These are phyloP conservation scores for Tetrax tetrax DNA, from an alignment of 2,113 vertebrate genomes.

Conservation along the genomic window DNA sequence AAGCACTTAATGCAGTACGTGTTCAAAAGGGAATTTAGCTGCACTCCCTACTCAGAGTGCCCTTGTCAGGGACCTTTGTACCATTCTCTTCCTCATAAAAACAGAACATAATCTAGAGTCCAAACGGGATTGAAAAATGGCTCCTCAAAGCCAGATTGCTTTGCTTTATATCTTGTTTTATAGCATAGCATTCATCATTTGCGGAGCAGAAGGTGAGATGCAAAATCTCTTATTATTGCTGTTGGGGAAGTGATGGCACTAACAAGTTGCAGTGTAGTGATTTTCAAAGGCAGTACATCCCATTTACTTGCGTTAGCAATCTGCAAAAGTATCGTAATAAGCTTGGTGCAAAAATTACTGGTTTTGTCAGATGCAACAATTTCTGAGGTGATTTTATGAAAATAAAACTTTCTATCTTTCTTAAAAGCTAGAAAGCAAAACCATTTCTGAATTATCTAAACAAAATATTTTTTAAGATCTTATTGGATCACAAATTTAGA, in stretches of 20 bases:
- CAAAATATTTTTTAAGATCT: neutral
- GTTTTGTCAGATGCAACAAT: neutral
- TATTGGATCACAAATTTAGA: neutral
- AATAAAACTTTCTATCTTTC: neutral
- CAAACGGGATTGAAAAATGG: neutral
- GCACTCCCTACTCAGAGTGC: neutral
- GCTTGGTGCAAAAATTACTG: neutral
- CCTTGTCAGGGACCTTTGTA: constrained; percentile 15
- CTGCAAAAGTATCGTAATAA: neutral
- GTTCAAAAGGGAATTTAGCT: neutral
- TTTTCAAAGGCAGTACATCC: neutral
- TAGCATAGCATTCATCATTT: neutral
- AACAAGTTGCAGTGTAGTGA: neutral
- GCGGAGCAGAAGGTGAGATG: constrained; percentile 12
- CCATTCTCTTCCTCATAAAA: neutral
- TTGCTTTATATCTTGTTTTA: neutral
- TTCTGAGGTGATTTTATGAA: neutral
- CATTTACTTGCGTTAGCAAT: neutral
- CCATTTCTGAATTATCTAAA: neutral
- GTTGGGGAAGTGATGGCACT: neutral
- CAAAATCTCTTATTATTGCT: neutral
- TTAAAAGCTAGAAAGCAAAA: neutral
- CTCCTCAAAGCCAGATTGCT: neutral
- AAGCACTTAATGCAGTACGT: neutral
- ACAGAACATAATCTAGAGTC: too few species aligned